Evolutionary conservation across 1,140 invertebrate genomes (phyloP).

Genomic region (Atta texana): DNA sequence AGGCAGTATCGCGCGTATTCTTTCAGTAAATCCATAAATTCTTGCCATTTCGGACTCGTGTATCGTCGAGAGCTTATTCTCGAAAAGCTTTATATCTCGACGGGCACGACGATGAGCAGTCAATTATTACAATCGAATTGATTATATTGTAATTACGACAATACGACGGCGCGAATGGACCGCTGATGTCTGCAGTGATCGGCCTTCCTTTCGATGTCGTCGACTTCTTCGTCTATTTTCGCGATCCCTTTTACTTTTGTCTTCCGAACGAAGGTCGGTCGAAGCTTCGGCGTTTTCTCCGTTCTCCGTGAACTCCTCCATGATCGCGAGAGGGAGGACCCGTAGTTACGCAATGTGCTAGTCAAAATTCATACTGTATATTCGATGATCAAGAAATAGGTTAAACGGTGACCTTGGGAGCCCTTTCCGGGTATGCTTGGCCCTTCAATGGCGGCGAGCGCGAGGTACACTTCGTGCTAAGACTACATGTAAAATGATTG

Average conservation of each 20-base stretch:
- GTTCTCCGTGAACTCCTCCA: not conserved
- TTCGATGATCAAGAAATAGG: conserved; percentile 53
- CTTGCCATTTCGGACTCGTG: conserved; percentile 76
- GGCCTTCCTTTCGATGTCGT: conserved; percentile 47
- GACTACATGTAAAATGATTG: not conserved
- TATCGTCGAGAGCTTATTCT: conserved; percentile 12
- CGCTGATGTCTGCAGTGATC: not conserved
- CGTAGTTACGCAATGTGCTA: conserved; percentile 79
- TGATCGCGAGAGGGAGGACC: conserved; percentile 17
- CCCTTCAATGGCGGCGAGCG: not conserved
- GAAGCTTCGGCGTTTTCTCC: conserved; percentile 6
- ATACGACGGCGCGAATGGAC: conserved; percentile 72
- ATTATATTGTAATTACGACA: conserved; percentile 78
- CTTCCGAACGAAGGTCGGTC: conserved; percentile 53
- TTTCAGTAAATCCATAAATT: conserved; percentile 68
- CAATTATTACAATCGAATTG: conserved; percentile 80
- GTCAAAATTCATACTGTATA: conserved; percentile 83
- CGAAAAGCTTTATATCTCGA: not conserved
- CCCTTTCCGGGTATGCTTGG: conserved; percentile 10
- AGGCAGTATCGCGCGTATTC: conserved; percentile 67
- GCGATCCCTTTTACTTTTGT: conserved; percentile 25
- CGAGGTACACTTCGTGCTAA: not conserved
- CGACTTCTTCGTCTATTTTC: conserved; percentile 45
- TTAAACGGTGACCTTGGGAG: conserved; percentile 20
- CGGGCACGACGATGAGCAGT: conserved; percentile 75